Conservation (phyloP, 2,113 vertebrate species). For the Lophura nycthemera region DNA sequence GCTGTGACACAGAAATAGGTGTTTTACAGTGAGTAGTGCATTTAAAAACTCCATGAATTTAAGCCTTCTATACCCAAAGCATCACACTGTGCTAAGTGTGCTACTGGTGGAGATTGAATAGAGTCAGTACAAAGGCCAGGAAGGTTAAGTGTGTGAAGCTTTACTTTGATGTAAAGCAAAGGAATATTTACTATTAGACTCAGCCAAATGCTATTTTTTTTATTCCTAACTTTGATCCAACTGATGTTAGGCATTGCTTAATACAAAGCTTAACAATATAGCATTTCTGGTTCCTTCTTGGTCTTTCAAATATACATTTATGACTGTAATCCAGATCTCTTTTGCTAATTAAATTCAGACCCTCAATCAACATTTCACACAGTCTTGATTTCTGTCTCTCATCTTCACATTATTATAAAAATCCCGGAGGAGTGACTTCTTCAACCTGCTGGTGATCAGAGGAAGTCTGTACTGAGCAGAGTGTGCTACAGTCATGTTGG, state of each 20-base stretch:
- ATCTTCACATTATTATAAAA: background rate
- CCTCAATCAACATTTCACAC: background rate
- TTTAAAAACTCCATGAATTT: background rate
- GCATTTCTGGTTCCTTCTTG: background rate
- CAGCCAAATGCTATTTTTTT: background rate
- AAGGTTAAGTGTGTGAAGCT: background rate
- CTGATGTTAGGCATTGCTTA: background rate
- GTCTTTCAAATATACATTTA: background rate
- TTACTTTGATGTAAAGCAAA: background rate
- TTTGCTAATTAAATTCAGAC: background rate
- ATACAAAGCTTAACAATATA: background rate
- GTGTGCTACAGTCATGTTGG: background rate
- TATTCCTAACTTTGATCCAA: background rate
- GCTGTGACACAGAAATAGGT: background rate
- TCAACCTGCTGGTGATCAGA: background rate
- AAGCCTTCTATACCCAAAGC: background rate
- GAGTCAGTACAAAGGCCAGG: background rate
- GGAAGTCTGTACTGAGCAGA: background rate
- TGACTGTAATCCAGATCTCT: background rate
- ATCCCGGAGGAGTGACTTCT: background rate
- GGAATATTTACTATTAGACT: background rate
- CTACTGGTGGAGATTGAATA: background rate
- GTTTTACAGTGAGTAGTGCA: background rate
- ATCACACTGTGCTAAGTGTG: background rate
- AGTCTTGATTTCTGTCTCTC: background rate